phyloP scores from a whole-genome alignment of 1,140 invertebrate species.

The Kradibia gibbosae region DNA sequence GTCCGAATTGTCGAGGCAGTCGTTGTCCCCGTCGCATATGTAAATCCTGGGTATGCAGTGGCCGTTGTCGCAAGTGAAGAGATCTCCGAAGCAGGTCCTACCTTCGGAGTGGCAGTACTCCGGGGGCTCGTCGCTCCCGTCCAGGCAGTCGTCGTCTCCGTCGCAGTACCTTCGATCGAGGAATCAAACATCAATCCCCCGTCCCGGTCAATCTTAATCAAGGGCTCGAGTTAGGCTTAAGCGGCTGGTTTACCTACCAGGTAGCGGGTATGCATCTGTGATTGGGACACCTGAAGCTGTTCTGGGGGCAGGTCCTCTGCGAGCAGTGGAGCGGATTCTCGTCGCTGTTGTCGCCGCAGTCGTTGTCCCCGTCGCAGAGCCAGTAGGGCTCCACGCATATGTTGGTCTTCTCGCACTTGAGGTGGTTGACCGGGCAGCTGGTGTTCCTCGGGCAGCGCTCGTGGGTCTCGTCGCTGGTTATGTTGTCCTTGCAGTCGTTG shows the following conservation, averaged over 20 bases:
- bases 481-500: conserved; percentile 95
- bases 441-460: conserved; percentile 88
- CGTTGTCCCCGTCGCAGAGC: conserved; percentile 94
- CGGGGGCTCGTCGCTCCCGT: conserved; percentile 90
- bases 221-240: too few relatives aligned
- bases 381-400: conserved; percentile 97
- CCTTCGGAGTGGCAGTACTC: conserved; percentile 94
- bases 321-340: conserved; percentile 93
- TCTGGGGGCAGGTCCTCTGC: conserved; percentile 89
- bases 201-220: too few relatives aligned
- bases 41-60: conserved; percentile 97
- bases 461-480: conserved; percentile 91
- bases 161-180: conserved; percentile 79
- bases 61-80: conserved; percentile 97
- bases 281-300: conserved; percentile 91
- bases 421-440: conserved; percentile 88
- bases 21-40: conserved; percentile 97
- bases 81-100: conserved; percentile 94
- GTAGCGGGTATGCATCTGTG: conserved; percentile 91
- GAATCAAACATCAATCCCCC: too few relatives aligned
- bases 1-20: conserved; percentile 94
- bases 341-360: conserved; percentile 96
- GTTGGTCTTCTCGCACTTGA: conserved; percentile 94
- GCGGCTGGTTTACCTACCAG: conserved; percentile 82
- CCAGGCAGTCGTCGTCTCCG: conserved; percentile 91